Percentiles rank a stretch among this genome's conserved stretches.
phyloP scores from a whole-genome alignment of 1,140 invertebrate genomes.

The Homarus americanus region DNA sequence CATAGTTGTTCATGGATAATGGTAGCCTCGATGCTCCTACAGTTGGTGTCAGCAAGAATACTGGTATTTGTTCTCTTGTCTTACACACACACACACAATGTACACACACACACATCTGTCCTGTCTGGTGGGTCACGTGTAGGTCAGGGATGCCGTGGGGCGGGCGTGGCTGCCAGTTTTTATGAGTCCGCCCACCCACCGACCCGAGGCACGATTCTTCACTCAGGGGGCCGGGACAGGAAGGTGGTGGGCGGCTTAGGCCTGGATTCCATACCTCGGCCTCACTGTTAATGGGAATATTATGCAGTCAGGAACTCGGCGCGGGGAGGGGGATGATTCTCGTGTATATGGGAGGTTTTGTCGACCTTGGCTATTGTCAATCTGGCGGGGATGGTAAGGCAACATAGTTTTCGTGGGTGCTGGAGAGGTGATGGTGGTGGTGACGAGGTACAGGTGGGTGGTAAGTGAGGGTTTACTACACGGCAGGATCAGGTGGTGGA shows the following conservation, averaged over 20 bases:
- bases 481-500: no score
- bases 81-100: no score
- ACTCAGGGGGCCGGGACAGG: background rate
- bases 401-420: no score
- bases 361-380: background rate
- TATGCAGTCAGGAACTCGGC: constrained; percentile 19
- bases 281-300: constrained; percentile 45
- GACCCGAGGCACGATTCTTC: background rate
- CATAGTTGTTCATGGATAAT: no score
- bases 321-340: background rate
- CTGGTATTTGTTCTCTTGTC: no score
- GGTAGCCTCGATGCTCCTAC: no score
- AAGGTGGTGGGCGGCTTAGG: background rate
- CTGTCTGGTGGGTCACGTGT: background rate
- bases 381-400: no score
- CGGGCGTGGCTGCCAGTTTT: constrained; percentile 30
- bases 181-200: constrained; percentile 24
- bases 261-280: constrained; percentile 42
- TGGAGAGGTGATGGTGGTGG: no score
- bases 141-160: background rate
- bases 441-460: no score
- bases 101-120: no score
- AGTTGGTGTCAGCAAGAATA: no score
- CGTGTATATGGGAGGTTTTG: constrained; percentile 13
- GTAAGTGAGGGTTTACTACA: no score